Evolutionary conservation across 2,888 invertebrate species (phyloP).

Genomic region (Drosophila neoperkinsi): DNA sequence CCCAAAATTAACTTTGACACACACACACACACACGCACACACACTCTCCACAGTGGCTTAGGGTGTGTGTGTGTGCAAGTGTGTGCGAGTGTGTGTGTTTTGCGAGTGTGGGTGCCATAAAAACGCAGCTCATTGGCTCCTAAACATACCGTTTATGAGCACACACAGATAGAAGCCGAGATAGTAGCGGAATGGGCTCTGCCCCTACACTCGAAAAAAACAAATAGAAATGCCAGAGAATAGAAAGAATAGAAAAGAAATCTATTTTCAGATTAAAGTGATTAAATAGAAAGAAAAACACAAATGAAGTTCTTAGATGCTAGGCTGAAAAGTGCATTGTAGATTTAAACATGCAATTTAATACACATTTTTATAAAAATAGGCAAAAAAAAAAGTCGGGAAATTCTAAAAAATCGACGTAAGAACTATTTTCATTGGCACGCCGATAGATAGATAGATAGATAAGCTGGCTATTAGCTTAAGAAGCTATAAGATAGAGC

Average conservation of each 20-base stretch:
- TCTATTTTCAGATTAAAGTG: too few species aligned
- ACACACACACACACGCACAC: constrained; percentile 14
- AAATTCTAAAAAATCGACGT: too few species aligned
- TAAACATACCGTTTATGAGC: constrained; percentile 63
- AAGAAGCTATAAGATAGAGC: not conserved
- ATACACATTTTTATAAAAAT: not conserved
- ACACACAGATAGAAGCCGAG: constrained; percentile 16
- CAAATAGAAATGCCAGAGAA: not conserved
- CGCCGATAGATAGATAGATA: not conserved
- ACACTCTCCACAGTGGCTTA: not conserved
- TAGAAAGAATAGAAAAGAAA: not conserved
- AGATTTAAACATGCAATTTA: not conserved
- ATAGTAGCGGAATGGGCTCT: not conserved
- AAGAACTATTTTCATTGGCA: too few species aligned
- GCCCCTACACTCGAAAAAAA: not conserved
- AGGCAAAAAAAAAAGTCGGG: too few species aligned
- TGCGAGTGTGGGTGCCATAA: constrained; percentile 49
- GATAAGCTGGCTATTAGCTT: not conserved
- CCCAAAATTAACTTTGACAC: constrained; percentile 67
- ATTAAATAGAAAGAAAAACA: not conserved
- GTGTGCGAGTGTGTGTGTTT: not conserved
- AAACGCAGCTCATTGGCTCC: constrained; percentile 68
- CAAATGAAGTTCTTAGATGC: not conserved
- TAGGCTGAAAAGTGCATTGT: not conserved
- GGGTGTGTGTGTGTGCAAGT: constrained; percentile 4